phyloP scores from a whole-genome alignment of 2,797 vertebrate species.

The Bufotes viridis region DNA sequence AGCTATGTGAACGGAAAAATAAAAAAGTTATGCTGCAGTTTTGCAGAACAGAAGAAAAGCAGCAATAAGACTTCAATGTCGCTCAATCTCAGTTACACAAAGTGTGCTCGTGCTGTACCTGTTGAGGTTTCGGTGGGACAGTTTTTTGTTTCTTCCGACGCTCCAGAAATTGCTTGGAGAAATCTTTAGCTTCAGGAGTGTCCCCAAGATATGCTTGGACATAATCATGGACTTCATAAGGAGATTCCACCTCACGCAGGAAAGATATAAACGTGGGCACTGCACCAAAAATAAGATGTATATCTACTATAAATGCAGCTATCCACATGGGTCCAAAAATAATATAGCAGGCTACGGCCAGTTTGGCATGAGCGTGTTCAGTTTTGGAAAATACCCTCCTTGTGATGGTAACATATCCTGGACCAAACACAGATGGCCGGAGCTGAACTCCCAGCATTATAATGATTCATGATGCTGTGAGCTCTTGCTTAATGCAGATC shows the following conservation, averaged over 20 bases:
- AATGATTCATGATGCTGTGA: too few relatives aligned
- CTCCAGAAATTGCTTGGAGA: constrained; percentile 99
- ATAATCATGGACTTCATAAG: constrained; percentile 98
- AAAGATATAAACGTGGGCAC: constrained; percentile 99
- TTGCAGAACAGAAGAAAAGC: too few relatives aligned
- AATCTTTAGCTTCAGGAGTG: constrained; percentile 97
- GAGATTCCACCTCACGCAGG: constrained; percentile 98
- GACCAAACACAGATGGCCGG: too few relatives aligned
- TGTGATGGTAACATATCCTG: too few relatives aligned
- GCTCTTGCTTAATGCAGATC: too few relatives aligned
- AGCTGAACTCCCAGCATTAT: too few relatives aligned
- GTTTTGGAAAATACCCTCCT: too few relatives aligned
- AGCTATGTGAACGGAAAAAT: too few relatives aligned
- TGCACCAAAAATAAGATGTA: constrained; percentile 67
- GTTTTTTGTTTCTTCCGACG: constrained; percentile 98
- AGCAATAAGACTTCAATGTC: not conserved
- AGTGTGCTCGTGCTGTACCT: constrained; percentile 67
- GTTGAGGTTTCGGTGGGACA: constrained; percentile 86
- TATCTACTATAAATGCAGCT: not conserved
- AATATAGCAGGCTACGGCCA: too few relatives aligned
- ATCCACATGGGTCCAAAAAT: not conserved
- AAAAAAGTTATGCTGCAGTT: too few relatives aligned
- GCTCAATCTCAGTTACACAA: not conserved
- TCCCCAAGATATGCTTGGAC: constrained; percentile 96
- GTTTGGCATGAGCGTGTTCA: too few relatives aligned